Evolutionary conservation across 2,888 invertebrate genomes (phyloP), one percentile per base, ranked within the genome.

Genomic region (Halictus ligatus): DNA sequence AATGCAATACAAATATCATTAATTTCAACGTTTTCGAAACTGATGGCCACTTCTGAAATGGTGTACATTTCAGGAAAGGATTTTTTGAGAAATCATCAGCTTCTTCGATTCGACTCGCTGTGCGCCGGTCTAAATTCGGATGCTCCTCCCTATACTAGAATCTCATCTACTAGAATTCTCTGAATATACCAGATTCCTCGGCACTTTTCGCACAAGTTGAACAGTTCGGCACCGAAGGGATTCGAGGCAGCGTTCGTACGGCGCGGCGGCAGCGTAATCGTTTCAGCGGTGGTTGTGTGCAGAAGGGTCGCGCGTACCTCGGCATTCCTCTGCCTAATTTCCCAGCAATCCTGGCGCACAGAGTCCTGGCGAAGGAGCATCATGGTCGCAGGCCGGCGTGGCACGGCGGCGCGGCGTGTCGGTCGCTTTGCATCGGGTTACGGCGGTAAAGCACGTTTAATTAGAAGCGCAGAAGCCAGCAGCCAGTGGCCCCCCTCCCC

Each of bases 381-480:
- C 29, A 29, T 64, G 64, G 64, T 64, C 64, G 25, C 64, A 7
- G 64, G 15, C 15, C 40, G 35, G 18, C 35, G 7, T 67, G 29
- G 18, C 35, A 15, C 40, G 67, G 35, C 69, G 35, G 15, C 25
- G 58, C 67, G n/a, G 40, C 67, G 21, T 12, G 64, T 29, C 35
- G 29, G 54, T 40, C 50, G 40, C 69, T 78, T 78, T 78, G 18
- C 69, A 40, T 40, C 69, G 25, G 67, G 25, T 15, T 54, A 29
- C 25, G 15, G 7, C 29, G 43, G 64, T n/a, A 40, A 73, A 73
- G 46, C 75, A 64, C 75, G 60, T 50, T 72, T 75, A 72, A 83
- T 72, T 76, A 76, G 46, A 76, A 81, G 48, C 74, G 35, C 40
- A 40, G 46, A n/a, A 78, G 69, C 67, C 12, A 5, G n/a, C 35